A percentile compares a stretch with the other conserved stretches of the same genome.
Conservation (phyloP, 2,113 vertebrate genomes). For the Bos taurus region DNA sequence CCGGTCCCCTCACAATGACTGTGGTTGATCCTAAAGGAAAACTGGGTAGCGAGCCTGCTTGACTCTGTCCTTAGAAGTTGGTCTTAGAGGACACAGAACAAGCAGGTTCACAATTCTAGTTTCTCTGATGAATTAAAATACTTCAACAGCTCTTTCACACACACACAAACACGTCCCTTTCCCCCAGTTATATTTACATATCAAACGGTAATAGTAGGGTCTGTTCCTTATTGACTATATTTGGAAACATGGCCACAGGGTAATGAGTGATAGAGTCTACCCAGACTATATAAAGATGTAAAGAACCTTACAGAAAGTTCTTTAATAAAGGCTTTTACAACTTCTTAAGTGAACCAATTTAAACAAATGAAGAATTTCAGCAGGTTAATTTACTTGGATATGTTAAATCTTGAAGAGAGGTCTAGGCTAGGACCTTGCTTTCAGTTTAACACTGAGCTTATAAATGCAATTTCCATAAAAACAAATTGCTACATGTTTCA, state of each 20-base stretch:
- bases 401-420: background rate
- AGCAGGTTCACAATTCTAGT: background rate
- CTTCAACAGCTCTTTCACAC: background rate
- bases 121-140: background rate
- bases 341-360: background rate
- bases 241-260: background rate
- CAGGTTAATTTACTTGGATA: background rate
- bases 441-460: background rate
- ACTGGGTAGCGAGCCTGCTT: accelerated
- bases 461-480: slow-evolving; percentile 1
- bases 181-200: background rate
- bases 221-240: background rate
- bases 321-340: background rate
- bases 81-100: background rate
- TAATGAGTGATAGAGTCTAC: background rate
- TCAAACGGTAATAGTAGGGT: background rate
- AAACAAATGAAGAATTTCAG: background rate
- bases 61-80: background rate
- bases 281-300: background rate
- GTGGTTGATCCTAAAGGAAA: background rate
- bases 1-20: background rate
- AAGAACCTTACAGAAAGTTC: background rate
- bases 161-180: background rate
- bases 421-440: background rate
- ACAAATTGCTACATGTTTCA: background rate